phyloP scores from a whole-genome alignment of 2,113 vertebrate species.

The Crotophaga sulcirostris region DNA sequence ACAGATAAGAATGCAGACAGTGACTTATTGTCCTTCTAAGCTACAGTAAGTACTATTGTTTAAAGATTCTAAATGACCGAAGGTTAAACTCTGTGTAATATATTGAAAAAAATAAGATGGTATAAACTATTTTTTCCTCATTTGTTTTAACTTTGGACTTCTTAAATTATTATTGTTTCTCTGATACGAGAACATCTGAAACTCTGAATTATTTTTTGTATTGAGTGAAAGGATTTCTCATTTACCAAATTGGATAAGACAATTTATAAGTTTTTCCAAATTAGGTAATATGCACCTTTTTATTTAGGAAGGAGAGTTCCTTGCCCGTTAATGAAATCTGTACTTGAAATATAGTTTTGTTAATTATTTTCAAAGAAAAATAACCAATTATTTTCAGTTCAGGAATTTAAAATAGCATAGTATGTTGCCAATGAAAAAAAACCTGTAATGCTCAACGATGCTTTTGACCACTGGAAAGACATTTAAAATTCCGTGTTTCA shows the following conservation, averaged over 20 bases:
- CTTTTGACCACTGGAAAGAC: background rate
- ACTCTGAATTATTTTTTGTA: background rate
- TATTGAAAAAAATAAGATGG: background rate
- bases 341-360: background rate
- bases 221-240: background rate
- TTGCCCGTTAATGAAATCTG: background rate
- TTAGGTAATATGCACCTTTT: background rate
- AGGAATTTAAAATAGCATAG: background rate
- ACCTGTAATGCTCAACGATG: background rate
- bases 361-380: background rate
- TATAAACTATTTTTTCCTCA: background rate
- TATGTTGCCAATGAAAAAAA: background rate
- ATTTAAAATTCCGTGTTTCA: background rate
- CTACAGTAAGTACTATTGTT: background rate
- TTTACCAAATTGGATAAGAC: background rate
- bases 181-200: background rate
- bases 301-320: background rate
- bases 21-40: background rate
- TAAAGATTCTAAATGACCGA: background rate
- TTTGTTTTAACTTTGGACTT: background rate
- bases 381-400: background rate
- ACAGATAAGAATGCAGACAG: background rate
- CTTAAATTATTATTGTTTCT: background rate
- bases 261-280: background rate
- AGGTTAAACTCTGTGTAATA: background rate